Base-by-base conservation (phyloP, 2,888 invertebrate genomes). In the Chymomyza fuscimana region DNA sequence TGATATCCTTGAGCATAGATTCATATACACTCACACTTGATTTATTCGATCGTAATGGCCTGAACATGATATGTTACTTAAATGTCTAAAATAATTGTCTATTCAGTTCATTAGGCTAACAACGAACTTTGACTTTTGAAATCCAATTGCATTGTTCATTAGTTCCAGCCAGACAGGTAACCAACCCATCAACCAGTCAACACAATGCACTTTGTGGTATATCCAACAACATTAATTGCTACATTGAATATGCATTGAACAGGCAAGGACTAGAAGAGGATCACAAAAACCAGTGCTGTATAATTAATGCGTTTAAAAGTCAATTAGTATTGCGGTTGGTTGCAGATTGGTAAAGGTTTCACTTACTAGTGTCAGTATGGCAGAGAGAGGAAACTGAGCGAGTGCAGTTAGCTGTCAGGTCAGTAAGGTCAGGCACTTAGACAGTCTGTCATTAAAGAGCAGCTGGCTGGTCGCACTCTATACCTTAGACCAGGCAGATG, bases 221-320 rank as follows among this genome's bases (percentile, higher is more conserved):
- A 10, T 2, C 5, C 32, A 32, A 32, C 32, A 32, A 63, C 50
- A 19, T 66, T 69, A 80, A 77, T 73, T 77, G 65, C 67, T 72
- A 69, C 70, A 69, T 74, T 63, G 67, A 65, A 50, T 63, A 65
- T 59, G 65, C 65, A 62, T 46, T 46, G 40, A 40, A 61, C 63
- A 50, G 46, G n/a, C 54, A 60, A 5, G 22, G 12, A 36, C 51
- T 40, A 6, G 4, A 22, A 19, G 32, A 51, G 46, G 58, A 70
- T 70, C 58, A 51, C n/a, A 61, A 67, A 69, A 69, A 58, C 61
- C 29, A 12, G 5, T 12, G 12, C 40, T 58, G 62, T 50, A n/a
- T 56, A 73, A 70, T 76, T 71, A 69, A 67, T 79, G 46, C 52
- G 25, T 50, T 65, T 10, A 58, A 56, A 77, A 77, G 56, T 66